These are phyloP conservation scores for Diachasmimorpha longicaudata DNA, from an alignment of 1,140 invertebrate species.

Conservation along the genomic window DNA sequence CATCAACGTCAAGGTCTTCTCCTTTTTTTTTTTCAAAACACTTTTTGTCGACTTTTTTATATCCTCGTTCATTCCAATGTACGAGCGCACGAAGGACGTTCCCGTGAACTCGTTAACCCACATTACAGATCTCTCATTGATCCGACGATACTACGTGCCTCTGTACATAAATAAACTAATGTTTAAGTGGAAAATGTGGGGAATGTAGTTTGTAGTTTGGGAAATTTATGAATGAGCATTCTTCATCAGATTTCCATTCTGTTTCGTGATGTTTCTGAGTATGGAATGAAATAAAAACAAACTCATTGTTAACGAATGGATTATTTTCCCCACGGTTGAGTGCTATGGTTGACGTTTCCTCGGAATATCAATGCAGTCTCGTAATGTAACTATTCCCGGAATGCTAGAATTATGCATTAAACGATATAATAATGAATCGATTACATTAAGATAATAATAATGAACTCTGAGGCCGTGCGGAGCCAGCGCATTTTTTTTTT, in stretches of 20 bases:
- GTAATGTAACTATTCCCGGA: neutral
- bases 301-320: neutral
- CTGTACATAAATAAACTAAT: neutral
- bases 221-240: neutral
- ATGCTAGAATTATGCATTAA: neutral
- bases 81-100: slow-evolving; percentile 10
- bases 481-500: too few relatives aligned
- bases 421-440: too few relatives aligned
- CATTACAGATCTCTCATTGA: slow-evolving; percentile 15
- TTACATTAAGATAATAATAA: too few relatives aligned
- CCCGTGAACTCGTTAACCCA: slow-evolving; percentile 21
- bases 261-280: too few relatives aligned
- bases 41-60: neutral
- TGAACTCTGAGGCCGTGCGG: too few relatives aligned
- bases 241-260: neutral
- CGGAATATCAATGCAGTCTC: neutral
- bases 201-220: neutral
- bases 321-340: neutral
- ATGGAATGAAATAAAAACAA: neutral
- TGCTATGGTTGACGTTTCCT: neutral
- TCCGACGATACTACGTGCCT: neutral
- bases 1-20: neutral
- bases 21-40: neutral
- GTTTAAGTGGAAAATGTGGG: neutral
- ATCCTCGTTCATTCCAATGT: neutral